phyloP scores from a whole-genome alignment of 2,797 vertebrate genomes.

The Esox lucius region DNA sequence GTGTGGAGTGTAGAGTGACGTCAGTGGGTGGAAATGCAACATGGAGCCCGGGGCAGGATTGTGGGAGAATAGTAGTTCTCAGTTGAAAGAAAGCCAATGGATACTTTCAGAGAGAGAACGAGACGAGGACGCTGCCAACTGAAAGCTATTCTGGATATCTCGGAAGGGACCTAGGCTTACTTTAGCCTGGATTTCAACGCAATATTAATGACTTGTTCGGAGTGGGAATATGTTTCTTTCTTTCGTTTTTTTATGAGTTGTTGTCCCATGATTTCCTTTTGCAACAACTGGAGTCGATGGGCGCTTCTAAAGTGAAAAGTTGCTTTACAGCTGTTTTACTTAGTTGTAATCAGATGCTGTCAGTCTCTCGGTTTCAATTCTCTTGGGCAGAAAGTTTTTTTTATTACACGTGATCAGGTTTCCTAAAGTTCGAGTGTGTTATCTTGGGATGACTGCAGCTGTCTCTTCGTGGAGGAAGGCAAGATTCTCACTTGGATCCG shows the following conservation, averaged over 20 bases:
- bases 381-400: slow-evolving; percentile 21
- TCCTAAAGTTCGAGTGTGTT: slow-evolving; percentile 48
- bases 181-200: neutral
- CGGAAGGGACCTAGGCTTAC: neutral
- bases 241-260: slow-evolving; percentile 4
- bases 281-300: neutral
- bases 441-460: slow-evolving; percentile 53
- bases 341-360: neutral
- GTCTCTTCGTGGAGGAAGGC: slow-evolving; percentile 49
- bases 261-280: neutral
- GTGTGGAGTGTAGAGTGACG: slow-evolving; percentile 26
- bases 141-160: neutral
- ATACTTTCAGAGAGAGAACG: slow-evolving; percentile 34
- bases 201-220: neutral
- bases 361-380: neutral
- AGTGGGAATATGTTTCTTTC: neutral
- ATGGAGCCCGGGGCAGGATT: slow-evolving; percentile 54
- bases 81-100: slow-evolving; percentile 43
- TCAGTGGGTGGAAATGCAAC: slow-evolving; percentile 52
- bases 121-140: neutral
- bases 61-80: slow-evolving; percentile 45
- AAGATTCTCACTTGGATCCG: slow-evolving; percentile 42
- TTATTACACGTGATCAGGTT: slow-evolving; percentile 28
- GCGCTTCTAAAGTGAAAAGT: neutral
- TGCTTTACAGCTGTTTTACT: neutral